Conservation (phyloP, 1,140 invertebrate genomes). For the Rhysida immarginata region DNA sequence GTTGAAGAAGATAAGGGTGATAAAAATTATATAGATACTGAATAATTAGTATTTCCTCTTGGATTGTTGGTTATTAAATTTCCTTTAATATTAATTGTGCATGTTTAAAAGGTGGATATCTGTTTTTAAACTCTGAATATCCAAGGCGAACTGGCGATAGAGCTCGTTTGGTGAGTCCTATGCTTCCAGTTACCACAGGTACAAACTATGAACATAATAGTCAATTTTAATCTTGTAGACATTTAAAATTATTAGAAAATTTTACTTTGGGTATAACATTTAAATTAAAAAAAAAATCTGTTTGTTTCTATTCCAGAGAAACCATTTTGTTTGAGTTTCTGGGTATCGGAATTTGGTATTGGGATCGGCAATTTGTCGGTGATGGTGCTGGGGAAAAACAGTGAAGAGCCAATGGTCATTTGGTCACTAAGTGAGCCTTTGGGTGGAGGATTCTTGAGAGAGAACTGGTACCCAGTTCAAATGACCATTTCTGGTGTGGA, state of each 20-base stretch:
- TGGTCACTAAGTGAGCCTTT: not conserved
- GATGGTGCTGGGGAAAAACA: not conserved
- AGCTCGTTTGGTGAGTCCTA: not conserved
- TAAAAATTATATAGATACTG: too few species aligned
- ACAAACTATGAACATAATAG: too few species aligned
- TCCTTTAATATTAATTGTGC: too few species aligned
- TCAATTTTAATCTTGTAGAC: too few species aligned
- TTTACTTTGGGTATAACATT: too few species aligned
- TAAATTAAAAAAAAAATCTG: too few species aligned
- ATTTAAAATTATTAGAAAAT: too few species aligned
- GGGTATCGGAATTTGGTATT: constrained; percentile 2
- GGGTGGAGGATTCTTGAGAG: not conserved
- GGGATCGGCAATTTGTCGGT: constrained; percentile 3
- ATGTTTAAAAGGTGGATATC: not conserved
- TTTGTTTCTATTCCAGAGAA: not conserved
- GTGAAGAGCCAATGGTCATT: not conserved
- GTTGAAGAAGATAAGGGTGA: not conserved
- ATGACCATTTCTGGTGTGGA: too few species aligned
- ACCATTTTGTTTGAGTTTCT: constrained; percentile 9
- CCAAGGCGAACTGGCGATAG: not conserved
- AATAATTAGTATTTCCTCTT: too few species aligned
- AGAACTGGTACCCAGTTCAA: constrained; percentile 1
- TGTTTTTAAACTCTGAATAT: not conserved
- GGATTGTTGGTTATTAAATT: too few species aligned
- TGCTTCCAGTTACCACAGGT: not conserved